Evolutionary conservation across 2,888 invertebrate genomes (phyloP).

Genomic region (Ectemnius cavifrons): DNA sequence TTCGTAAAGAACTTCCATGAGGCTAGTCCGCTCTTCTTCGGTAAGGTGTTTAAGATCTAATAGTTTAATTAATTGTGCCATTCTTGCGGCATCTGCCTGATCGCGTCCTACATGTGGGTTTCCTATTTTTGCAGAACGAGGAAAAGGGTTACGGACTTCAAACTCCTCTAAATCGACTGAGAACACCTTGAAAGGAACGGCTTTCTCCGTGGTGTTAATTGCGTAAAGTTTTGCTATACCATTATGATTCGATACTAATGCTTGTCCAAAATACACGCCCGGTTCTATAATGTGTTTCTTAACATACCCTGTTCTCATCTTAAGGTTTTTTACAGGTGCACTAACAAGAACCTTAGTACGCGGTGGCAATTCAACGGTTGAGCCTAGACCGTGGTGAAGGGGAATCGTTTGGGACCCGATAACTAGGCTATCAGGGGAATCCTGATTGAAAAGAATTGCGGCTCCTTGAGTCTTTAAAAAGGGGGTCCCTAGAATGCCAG

Average conservation of each 20-base stretch:
- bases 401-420: neutral
- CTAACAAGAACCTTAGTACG: neutral
- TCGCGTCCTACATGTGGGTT: neutral
- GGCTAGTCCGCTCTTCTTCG: neutral
- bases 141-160: neutral
- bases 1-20: neutral
- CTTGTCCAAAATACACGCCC: neutral
- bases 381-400: neutral
- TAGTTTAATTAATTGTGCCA: neutral
- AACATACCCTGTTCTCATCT: neutral
- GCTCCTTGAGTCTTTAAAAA: neutral
- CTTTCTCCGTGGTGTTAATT: neutral
- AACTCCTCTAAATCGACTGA: neutral
- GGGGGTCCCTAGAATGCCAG: neutral
- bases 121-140: neutral
- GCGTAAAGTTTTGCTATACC: neutral
- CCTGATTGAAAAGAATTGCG: neutral
- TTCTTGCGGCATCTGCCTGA: neutral
- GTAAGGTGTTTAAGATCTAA: neutral
- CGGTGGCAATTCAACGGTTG: neutral
- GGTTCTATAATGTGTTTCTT: neutral
- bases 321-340: neutral
- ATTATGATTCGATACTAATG: neutral
- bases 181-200: neutral
- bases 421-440: neutral